Percentiles rank a stretch among this genome's conserved stretches.
Conservation (phyloP, 2,113 vertebrate species). For the Tachycineta bicolor region DNA sequence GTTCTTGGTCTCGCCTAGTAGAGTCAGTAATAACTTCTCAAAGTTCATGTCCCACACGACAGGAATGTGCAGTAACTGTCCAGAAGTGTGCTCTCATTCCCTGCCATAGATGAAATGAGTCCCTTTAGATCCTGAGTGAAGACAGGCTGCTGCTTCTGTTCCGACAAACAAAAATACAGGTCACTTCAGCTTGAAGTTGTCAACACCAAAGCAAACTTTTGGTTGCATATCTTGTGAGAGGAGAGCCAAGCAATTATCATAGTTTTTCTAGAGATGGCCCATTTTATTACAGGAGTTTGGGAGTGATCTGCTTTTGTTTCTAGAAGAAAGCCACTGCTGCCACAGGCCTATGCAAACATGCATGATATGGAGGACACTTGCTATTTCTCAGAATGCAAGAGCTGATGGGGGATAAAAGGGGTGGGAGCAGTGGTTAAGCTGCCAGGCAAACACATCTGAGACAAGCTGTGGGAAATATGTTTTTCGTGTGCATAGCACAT, state of each 20-base stretch:
- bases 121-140: neutral
- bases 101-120: neutral
- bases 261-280: neutral
- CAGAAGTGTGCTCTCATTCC: neutral
- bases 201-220: neutral
- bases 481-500: neutral
- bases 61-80: neutral
- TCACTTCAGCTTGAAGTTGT: neutral
- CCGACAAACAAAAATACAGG: neutral
- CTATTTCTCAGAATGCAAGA: neutral
- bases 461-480: constrained; percentile 8
- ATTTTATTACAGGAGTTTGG: neutral
- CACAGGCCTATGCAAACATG: neutral
- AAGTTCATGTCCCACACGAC: no score
- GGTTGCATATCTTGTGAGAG: neutral
- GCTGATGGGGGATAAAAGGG: neutral
- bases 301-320: neutral
- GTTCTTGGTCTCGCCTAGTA: neutral
- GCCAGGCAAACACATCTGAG: neutral
- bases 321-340: neutral
- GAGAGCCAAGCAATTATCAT: neutral
- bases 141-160: neutral
- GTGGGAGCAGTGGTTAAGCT: neutral
- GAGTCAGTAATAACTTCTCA: neutral
- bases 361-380: neutral